Conservation (phyloP, 2,888 invertebrate species). For the Spilosoma lubricipeda region DNA sequence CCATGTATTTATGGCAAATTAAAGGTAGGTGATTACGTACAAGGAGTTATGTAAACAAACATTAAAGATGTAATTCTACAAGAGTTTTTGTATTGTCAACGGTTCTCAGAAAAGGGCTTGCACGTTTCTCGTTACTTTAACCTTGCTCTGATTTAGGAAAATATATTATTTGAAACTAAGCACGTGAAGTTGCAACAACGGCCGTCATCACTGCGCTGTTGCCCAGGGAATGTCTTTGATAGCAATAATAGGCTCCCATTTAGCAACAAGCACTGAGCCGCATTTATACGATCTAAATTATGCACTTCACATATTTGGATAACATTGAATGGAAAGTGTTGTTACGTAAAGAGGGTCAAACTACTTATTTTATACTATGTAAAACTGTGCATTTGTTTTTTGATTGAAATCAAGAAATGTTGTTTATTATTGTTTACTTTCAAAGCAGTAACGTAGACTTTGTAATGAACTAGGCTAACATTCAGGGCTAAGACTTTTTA, state of each 20-base stretch:
- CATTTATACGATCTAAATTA: conserved; percentile 56
- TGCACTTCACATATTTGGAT: conserved; percentile 26
- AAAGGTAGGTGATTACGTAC: not conserved
- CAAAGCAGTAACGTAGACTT: not conserved
- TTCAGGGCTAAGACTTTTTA: not conserved
- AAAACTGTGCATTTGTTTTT: conserved; percentile 17
- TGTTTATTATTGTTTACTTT: not conserved
- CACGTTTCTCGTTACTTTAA: conserved; percentile 15
- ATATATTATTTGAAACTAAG: conserved; percentile 36
- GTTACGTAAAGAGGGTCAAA: conserved; percentile 19
- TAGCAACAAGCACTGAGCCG: conserved; percentile 54
- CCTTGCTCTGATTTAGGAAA: conserved; percentile 51
- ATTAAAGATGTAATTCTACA: conserved; percentile 1
- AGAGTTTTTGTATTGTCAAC: conserved; percentile 15
- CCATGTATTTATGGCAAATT: not conserved
- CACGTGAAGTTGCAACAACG: conserved; percentile 53
- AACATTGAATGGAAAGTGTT: conserved; percentile 16
- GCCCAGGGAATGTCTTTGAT: conserved; percentile 44
- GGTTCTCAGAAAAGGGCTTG: conserved; percentile 21
- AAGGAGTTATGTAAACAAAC: not conserved
- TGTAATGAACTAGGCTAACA: not conserved
- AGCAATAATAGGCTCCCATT: conserved; percentile 47
- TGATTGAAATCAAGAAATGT: not conserved
- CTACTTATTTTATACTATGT: conserved; percentile 1
- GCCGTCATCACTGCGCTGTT: conserved; percentile 29